Base-by-base conservation (phyloP, 2,888 invertebrate species). In the Byasa hedistus region DNA sequence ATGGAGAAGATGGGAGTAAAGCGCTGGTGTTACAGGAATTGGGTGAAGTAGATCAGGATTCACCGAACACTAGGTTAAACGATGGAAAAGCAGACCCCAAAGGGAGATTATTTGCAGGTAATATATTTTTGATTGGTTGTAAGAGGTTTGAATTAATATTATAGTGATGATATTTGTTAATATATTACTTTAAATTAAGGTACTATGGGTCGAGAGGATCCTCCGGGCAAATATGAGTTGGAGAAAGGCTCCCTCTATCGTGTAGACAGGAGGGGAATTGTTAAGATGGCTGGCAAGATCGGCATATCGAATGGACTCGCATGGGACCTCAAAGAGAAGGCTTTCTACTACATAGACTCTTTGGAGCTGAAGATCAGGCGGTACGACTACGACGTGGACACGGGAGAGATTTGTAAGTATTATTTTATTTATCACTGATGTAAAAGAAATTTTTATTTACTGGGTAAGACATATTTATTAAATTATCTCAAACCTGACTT, bases 261-360 rank as follows among this genome's bases (percentile, higher is more conserved):
- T 0, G n/a, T 91, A 21, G 87, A 85, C 48, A 83, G 81, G 0
- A 65, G 69, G 12, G 81, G 77, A 15, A 63, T 83, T 36, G 73
- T 72, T 52, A 79, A 74, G 52, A 59, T 87, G 12, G 81, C 66
- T 0, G 75, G 75, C 1, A 69, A 72, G 0, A 83, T 96, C 15
- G 89, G 91, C 60, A 92, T 96, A 72, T 95, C 96, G n/a, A 97
- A 97, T 82, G 97, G 97, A 0, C 84, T 97, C 54, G 94, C 95
- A 12, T 97, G 96, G 96, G 94, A 95, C 75, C 81, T 92, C 17
- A 87, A 93, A 69, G 85, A 92, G 69, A 93, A 93, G 66, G 94
- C 93, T 61, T 94, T 97, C 89, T 96, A 95, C 82, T 96, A 94
- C 82, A 95, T 94, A 1, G 96, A 96, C 85, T 94, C 95, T 0